Conservation (phyloP, 2,888 invertebrate species). For the Caenorhabditis sp. region DNA sequence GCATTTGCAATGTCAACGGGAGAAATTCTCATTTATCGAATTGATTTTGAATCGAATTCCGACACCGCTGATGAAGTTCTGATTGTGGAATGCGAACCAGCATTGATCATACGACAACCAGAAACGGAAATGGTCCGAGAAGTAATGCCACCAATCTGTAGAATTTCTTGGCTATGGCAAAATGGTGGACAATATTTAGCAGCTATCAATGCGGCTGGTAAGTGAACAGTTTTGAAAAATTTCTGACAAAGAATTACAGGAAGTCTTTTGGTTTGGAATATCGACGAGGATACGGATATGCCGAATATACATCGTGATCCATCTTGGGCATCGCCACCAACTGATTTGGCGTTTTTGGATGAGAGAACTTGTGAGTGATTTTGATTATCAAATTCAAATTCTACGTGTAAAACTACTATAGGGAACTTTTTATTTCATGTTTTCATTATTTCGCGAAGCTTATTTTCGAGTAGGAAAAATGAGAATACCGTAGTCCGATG, state of each 20-base stretch:
- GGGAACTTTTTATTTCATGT: too few species aligned
- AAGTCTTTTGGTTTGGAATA: conserved; percentile 31
- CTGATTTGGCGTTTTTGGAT: conserved; percentile 32
- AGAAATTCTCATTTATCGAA: conserved; percentile 41
- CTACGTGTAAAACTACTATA: too few species aligned
- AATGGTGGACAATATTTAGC: conserved; percentile 26
- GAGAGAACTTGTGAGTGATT: conserved; percentile 15
- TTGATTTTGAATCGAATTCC: not conserved
- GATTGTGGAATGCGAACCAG: conserved; percentile 9
- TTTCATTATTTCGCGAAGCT: too few species aligned
- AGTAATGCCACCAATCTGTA: not conserved
- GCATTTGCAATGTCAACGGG: conserved; percentile 40
- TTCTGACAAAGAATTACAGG: too few species aligned
- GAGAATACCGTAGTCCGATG: too few species aligned
- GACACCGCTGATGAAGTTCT: not conserved
- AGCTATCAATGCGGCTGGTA: conserved; percentile 22
- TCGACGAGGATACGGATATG: conserved; percentile 12
- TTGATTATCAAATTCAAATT: not conserved
- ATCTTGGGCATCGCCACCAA: conserved; percentile 39
- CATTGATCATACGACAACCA: conserved; percentile 11
- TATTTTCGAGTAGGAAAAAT: too few species aligned
- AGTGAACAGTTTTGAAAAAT: too few species aligned
- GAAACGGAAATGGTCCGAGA: not conserved
- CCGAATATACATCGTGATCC: conserved; percentile 15
- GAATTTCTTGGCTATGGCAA: conserved; percentile 28